Evolutionary conservation across 2,797 vertebrate species (phyloP).

Genomic region (Sebastes nivosus): DNA sequence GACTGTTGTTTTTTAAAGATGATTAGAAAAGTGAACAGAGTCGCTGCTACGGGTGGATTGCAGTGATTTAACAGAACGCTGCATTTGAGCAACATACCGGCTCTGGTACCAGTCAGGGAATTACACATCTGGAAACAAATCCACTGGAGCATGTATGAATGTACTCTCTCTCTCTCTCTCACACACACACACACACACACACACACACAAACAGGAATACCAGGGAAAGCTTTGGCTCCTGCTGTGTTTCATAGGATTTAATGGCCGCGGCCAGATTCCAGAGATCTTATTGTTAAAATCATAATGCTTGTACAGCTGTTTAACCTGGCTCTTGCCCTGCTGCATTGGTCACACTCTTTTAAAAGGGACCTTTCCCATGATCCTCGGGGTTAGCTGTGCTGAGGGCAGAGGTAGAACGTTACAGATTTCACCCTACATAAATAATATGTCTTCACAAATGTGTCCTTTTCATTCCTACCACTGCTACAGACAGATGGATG

Average conservation of each 20-base stretch:
- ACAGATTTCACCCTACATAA: background rate
- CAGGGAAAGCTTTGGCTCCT: conserved; percentile 25
- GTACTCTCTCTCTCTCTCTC: background rate
- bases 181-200: background rate
- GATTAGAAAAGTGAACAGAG: conserved; percentile 41
- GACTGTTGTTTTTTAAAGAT: conserved; percentile 56
- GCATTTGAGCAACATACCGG: conserved; percentile 27
- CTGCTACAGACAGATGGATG: background rate
- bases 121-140: conserved; percentile 47
- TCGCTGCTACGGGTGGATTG: conserved; percentile 38
- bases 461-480: background rate
- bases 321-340: conserved; percentile 56
- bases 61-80: conserved; percentile 31
- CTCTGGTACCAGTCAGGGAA: conserved; percentile 53
- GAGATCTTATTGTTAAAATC: conserved; percentile 65
- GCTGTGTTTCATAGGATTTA: conserved; percentile 50
- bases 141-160: conserved; percentile 32
- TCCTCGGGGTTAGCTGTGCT: conserved; percentile 28
- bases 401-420: conserved; percentile 29
- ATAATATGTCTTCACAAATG: background rate
- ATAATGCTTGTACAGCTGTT: conserved; percentile 70
- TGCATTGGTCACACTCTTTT: conserved; percentile 61
- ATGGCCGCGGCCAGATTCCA: conserved; percentile 51
- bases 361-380: conserved; percentile 66
- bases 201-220: background rate